Evolutionary conservation across 2,797 vertebrate genomes (phyloP).

Genomic region (Harpagifer antarcticus): DNA sequence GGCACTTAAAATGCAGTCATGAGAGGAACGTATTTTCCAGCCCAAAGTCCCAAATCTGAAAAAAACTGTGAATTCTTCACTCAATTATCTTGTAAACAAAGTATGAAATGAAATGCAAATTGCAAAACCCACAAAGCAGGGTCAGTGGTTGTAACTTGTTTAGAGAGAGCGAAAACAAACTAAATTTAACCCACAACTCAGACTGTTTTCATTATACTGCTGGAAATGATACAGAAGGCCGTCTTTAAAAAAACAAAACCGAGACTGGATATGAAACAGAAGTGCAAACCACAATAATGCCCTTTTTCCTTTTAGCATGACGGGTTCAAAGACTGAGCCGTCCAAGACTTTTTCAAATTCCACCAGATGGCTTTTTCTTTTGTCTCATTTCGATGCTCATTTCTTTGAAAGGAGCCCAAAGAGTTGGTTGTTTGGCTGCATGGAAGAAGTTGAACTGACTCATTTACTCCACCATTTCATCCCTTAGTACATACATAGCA

Average conservation of each 20-base stretch:
- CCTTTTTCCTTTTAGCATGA: constrained; percentile 54
- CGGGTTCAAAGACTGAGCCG: constrained; percentile 52
- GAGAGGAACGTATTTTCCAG: constrained; percentile 1
- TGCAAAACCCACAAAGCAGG: constrained; percentile 31
- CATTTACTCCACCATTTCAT: constrained; percentile 22
- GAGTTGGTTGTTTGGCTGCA: constrained; percentile 27
- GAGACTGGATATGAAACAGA: constrained; percentile 61
- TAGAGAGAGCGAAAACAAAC: constrained; percentile 65
- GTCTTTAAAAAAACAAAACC: neutral
- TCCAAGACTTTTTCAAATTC: constrained; percentile 55
- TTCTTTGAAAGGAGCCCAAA: constrained; percentile 40
- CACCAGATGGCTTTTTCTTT: constrained; percentile 49
- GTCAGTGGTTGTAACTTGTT: constrained; percentile 62
- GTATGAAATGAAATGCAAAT: constrained; percentile 47
- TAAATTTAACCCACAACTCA: constrained; percentile 59
- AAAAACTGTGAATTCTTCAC: constrained; percentile 25
- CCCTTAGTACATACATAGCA: neutral
- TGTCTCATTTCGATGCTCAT: constrained; percentile 36
- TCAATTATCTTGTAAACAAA: constrained; percentile 48
- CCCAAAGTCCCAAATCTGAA: neutral
- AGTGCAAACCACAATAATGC: constrained; percentile 47
- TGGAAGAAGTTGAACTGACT: constrained; percentile 28
- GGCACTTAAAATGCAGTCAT: constrained; percentile 6
- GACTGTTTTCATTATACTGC: constrained; percentile 66
- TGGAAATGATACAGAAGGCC: constrained; percentile 56